Percentiles rank a stretch among this genome's conserved stretches.
These are phyloP conservation scores for Drosophila albomicans DNA, from an alignment of 1,140 invertebrate species.

Conservation along the genomic window DNA sequence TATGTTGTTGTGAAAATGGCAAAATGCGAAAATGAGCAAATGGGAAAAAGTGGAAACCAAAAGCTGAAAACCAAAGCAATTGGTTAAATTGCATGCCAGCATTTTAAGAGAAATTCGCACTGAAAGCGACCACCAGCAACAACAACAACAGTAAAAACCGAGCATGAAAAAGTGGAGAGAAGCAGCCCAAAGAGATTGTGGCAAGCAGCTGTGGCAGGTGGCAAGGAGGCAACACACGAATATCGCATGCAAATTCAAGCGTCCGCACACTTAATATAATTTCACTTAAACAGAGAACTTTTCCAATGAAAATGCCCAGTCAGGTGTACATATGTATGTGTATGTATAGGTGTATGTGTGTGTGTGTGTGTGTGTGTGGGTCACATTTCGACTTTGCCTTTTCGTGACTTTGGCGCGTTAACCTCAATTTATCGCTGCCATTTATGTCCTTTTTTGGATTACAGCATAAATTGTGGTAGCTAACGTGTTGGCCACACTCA, in stretches of 20 bases:
- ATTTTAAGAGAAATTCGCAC: constrained; percentile 17
- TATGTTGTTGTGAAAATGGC: no score
- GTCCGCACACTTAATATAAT: constrained; percentile 82
- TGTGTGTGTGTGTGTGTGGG: constrained; percentile 39
- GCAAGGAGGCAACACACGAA: constrained; percentile 57
- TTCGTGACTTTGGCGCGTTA: constrained; percentile 82
- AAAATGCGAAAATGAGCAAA: not conserved
- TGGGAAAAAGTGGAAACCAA: not conserved
- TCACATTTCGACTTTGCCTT: constrained; percentile 57
- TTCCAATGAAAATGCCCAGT: not conserved
- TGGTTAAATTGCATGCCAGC: constrained; percentile 33
- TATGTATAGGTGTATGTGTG: not conserved
- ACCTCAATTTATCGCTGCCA: constrained; percentile 81
- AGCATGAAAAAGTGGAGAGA: not conserved
- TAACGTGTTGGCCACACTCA: constrained; percentile 65
- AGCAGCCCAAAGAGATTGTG: constrained; percentile 32
- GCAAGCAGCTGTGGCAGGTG: constrained; percentile 24
- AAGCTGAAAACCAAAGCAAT: constrained; percentile 30
- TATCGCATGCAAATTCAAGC: constrained; percentile 78
- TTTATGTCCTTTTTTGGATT: constrained; percentile 81
- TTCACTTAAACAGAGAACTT: constrained; percentile 66
- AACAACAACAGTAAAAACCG: not conserved
- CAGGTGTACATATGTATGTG: not conserved
- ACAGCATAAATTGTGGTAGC: constrained; percentile 80
- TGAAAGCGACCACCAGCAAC: constrained; percentile 3